phyloP scores from a whole-genome alignment of 2,888 invertebrate species.

The Petrolisthes cinctipes region DNA sequence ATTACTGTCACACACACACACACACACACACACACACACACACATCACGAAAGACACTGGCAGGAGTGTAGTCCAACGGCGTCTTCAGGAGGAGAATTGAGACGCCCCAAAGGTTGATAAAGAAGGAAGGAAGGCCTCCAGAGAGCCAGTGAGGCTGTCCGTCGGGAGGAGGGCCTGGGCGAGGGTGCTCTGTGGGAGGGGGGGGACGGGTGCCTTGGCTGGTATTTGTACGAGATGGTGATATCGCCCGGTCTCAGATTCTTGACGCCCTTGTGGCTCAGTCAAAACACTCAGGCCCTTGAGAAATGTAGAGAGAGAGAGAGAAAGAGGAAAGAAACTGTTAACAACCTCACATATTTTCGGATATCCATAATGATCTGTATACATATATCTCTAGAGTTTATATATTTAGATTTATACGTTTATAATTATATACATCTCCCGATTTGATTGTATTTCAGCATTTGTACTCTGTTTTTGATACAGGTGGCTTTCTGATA shows the following conservation, averaged over 20 bases:
- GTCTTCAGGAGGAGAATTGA: neutral
- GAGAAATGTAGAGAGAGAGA: constrained; percentile 19
- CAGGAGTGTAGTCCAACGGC: no score
- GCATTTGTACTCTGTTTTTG: constrained; percentile 54
- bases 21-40: neutral
- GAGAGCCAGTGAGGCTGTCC: neutral
- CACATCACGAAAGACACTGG: no score
- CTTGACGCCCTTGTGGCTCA: constrained; percentile 18
- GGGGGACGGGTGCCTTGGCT: constrained; percentile 15
- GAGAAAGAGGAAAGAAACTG: constrained; percentile 24
- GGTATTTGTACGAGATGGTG: no score
- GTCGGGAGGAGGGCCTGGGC: constrained; percentile 23
- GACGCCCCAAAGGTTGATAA: neutral
- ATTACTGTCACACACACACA: neutral
- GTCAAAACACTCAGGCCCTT: constrained; percentile 41
- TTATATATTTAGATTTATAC: no score
- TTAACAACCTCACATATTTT: constrained; percentile 6
- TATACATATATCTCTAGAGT: no score
- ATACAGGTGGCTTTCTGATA: constrained; percentile 61
- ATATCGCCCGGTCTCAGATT: constrained; percentile 35
- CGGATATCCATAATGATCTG: no score
- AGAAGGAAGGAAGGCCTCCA: neutral
- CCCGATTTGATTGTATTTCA: constrained; percentile 36
- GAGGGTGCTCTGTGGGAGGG: constrained; percentile 26
- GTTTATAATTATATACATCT: neutral